Evolutionary conservation across 2,113 vertebrate species (phyloP), one percentile per base, ranked within the genome.

Genomic region (Aldabrachelys gigantea): DNA sequence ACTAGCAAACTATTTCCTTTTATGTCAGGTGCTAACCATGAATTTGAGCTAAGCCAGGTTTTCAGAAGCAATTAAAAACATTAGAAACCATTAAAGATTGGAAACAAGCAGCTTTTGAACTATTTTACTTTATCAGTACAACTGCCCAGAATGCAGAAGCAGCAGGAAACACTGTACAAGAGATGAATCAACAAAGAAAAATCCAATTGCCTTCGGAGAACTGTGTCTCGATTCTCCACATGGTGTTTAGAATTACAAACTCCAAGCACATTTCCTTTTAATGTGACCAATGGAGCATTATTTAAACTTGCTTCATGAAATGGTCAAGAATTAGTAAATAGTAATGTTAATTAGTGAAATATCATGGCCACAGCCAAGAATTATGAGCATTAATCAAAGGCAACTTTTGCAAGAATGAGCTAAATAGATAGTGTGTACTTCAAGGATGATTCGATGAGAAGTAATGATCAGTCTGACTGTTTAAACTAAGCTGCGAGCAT

Each of bases 401-500:
- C 82, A 85, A 3, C 22, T 62, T 79, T 31, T 65, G 84, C 53
- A 44, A 57, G 56, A 84, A 87, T 21, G n/a, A 75, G 44, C 11
- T 75, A 10, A 62, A 53, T 53, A 87, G 0, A 41, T 91, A 72
- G 72, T 14, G 24, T 1, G 1, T 82, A 85, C 57, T 80, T 0
- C 0, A 1, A 10, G 57, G n/a, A 62, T 25, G 29, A 80, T 24
- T 47, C 1, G 1, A 82, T 24, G 82, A 38, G 56, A 85, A 52
- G 75, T 80, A 75, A 41, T 76, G 50, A 52, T 57, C 76, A 79
- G 0, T 95, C 50, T 65, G 79, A 50, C 82, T 91, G 85, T 65
- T 80, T 85, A 62, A 84, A 62, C 29, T 47, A 79, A 91, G 38
- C 85, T 89, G 79, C 57, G 0, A 0, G 31, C 0, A 0, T 50